These are phyloP conservation scores for Protophormia terraenovae DNA, from an alignment of 2,888 invertebrate genomes.

Conservation along the genomic window DNA sequence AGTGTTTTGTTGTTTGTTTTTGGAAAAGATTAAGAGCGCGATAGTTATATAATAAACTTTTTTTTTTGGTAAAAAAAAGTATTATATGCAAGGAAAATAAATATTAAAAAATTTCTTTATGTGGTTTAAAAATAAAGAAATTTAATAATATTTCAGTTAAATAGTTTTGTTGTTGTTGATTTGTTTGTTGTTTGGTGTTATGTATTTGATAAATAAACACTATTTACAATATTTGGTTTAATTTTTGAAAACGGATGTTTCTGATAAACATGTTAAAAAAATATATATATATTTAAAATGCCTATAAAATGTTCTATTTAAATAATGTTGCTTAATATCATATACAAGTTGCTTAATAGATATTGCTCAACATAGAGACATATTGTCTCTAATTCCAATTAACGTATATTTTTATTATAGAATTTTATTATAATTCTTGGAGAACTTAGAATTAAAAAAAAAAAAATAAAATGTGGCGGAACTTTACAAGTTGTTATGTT, in stretches of 20 bases:
- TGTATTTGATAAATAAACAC: not conserved
- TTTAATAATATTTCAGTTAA: slow-evolving; percentile 38
- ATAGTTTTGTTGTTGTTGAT: slow-evolving; percentile 50
- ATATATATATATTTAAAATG: too few species aligned
- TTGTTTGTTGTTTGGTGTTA: slow-evolving; percentile 15
- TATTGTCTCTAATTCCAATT: too few species aligned
- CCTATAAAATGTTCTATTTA: too few species aligned
- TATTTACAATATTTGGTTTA: slow-evolving; percentile 1
- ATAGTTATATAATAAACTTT: slow-evolving; percentile 33
- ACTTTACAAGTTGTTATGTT: too few species aligned
- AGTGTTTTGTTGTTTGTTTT: slow-evolving; percentile 6
- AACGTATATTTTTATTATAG: too few species aligned
- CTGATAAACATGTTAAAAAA: too few species aligned
- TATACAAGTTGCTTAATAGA: not conserved
- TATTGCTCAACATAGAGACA: too few species aligned
- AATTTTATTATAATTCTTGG: too few species aligned
- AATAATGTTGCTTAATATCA: not conserved
- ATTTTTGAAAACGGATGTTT: not conserved
- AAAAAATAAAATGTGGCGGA: too few species aligned
- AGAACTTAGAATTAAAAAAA: too few species aligned
- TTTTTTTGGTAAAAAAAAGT: slow-evolving; percentile 35
- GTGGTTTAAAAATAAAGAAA: slow-evolving; percentile 2
- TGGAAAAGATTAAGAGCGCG: slow-evolving; percentile 47
- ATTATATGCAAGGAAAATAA: slow-evolving; percentile 26
- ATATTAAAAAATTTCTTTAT: slow-evolving; percentile 40